phyloP scores from a whole-genome alignment of 2,113 vertebrate genomes.

The Amazona guildingii region DNA sequence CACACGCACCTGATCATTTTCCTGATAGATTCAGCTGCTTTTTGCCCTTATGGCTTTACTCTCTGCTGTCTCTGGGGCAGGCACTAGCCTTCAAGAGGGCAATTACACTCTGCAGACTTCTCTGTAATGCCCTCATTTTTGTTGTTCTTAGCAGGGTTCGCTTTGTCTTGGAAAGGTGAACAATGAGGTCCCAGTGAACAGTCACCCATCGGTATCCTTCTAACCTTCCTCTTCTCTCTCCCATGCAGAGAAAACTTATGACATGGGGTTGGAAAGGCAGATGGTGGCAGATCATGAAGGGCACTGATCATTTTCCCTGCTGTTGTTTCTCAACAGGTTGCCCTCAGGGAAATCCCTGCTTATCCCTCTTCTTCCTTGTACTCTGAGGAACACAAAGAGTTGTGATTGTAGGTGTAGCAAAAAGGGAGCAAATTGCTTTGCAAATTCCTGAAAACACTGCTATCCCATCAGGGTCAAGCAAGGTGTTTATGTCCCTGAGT shows the following conservation, averaged over 20 bases:
- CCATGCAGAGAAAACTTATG: neutral
- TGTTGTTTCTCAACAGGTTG: neutral
- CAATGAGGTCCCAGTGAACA: fast-evolving
- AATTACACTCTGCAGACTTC: neutral
- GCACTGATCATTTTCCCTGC: neutral
- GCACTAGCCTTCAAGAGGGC: neutral
- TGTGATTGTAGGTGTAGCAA: neutral
- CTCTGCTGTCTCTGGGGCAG: neutral
- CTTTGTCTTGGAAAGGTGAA: neutral
- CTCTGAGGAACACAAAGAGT: neutral
- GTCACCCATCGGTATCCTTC: no score
- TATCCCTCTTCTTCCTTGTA: neutral
- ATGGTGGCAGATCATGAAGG: neutral
- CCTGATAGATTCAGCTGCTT: neutral
- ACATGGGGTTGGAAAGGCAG: neutral
- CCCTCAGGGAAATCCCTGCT: neutral
- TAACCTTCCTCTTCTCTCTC: neutral
- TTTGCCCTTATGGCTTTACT: neutral
- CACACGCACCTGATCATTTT: fast-evolving
- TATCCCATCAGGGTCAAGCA: neutral
- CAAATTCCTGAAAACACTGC: neutral
- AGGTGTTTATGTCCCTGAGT: neutral
- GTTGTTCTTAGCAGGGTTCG: neutral
- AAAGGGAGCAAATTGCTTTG: neutral
- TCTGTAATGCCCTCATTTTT: neutral